Evolutionary conservation across 2,888 invertebrate genomes (phyloP), one percentile per base, ranked within the genome.

Genomic region (Prosopocoilus inquinatus): DNA sequence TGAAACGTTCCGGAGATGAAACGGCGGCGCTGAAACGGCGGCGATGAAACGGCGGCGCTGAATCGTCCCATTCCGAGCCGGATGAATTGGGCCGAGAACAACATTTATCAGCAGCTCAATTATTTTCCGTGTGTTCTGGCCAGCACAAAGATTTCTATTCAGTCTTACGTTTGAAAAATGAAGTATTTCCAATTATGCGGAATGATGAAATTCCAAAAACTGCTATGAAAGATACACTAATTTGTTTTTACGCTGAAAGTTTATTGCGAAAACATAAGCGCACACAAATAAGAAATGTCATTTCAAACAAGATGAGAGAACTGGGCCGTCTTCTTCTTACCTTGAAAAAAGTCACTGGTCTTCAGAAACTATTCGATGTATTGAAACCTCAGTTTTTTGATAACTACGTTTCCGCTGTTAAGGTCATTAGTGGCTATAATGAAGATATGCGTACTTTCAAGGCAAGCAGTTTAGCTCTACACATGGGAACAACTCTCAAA

Each of bases 251-350:
- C 39, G 53, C 47, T 13, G 56, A 56, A 52, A 55, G 48, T 47
- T 28, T 53, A 41, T 44, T 59, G 35, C n/a, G 33, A 43, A 58
- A 52, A 43, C 56, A 57, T 39, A 60, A 63, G 47, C 38, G 52
- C 2, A 28, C 28, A n/a, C 60, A 65, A 57, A 59, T 64, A 11
- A 46, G 34, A 53, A 60, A 41, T 9, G 45, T 50, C 9, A 55
- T 62, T n/a, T 64, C 62, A n/a, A 61, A 62, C 38, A 62, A 62
- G 58, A 57, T 62, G 57, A 56, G 61, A 52, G 61, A 63, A 54
- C 28, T 65, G 32, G 61, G 53, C n/a, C 45, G 62, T 28, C 41
- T 49, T 32, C 47, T 52, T 33, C 34, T 58, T 3, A n/a, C 9
- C 15, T 55, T 57, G 44, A 48, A 45, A 44, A n/a, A 55, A 13